These are phyloP conservation scores for Solea senegalensis DNA, from an alignment of 2,113 vertebrate species.

Conservation along the genomic window DNA sequence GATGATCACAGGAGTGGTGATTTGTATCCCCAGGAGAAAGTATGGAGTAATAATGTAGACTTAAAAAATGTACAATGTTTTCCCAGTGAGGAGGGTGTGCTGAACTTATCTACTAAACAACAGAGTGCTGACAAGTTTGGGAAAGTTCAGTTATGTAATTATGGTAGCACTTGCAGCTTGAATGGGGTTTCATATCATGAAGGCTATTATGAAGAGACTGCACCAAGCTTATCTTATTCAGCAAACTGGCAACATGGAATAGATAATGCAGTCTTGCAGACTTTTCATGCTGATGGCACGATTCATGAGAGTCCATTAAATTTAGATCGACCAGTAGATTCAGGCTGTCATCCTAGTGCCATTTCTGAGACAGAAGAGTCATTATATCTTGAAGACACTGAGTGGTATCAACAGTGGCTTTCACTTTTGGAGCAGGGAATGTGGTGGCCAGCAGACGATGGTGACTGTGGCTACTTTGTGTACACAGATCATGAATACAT, in stretches of 20 bases:
- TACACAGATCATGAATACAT: constrained; percentile 93
- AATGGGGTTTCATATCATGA: constrained; percentile 86
- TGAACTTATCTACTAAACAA: constrained; percentile 80
- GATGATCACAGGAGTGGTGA: constrained; percentile 33
- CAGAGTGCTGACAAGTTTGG: constrained; percentile 56
- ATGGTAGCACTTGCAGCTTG: constrained; percentile 81
- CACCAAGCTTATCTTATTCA: constrained; percentile 79
- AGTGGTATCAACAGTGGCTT: constrained; percentile 93
- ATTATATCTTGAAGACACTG: constrained; percentile 82
- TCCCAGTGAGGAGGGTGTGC: constrained; percentile 58
- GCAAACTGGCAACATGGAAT: constrained; percentile 77
- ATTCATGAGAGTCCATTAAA: constrained; percentile 71
- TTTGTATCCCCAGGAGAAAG: constrained; percentile 52
- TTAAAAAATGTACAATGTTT: constrained; percentile 47
- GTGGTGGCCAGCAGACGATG: constrained; percentile 95
- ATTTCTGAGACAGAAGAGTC: constrained; percentile 79
- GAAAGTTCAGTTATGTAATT: constrained; percentile 70
- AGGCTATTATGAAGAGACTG: constrained; percentile 82
- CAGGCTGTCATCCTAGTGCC: constrained; percentile 77
- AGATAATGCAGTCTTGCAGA: constrained; percentile 62
- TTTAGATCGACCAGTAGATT: constrained; percentile 68
- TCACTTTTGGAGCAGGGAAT: constrained; percentile 89
- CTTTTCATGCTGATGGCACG: constrained; percentile 62
- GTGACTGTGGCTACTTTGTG: constrained; percentile 93
- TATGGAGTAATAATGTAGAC: constrained; percentile 74